Conservation (phyloP, 2,797 vertebrate genomes). For the Squalus acanthias region DNA sequence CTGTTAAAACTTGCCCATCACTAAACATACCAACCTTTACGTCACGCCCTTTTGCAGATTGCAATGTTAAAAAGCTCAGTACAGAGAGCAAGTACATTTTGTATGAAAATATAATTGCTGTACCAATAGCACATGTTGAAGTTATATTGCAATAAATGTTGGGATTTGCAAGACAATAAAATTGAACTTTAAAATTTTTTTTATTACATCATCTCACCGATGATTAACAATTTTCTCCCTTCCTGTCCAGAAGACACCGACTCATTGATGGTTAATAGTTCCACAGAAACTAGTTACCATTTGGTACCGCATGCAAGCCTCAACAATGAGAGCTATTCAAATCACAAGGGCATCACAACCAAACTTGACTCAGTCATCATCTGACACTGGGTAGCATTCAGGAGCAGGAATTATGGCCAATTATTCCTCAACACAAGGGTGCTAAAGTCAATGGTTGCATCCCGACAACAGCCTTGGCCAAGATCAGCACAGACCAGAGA, state of each 20-base stretch:
- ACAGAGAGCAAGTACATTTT: background rate
- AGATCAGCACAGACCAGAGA: too few species aligned
- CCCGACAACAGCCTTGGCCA: too few species aligned
- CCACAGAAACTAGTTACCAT: background rate
- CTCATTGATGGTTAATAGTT: background rate
- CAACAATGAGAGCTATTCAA: too few species aligned
- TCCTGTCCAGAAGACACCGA: background rate
- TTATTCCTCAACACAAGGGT: too few species aligned
- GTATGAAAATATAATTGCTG: background rate
- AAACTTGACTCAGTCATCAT: background rate
- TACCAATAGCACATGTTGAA: background rate
- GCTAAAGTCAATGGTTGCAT: too few species aligned
- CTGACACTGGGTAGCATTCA: background rate
- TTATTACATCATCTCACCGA: background rate
- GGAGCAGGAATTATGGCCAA: too few species aligned
- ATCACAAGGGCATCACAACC: too few species aligned
- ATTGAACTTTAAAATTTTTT: background rate
- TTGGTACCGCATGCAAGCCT: background rate
- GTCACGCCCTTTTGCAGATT: background rate
- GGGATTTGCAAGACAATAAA: background rate
- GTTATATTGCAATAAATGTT: background rate
- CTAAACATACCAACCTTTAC: too few species aligned
- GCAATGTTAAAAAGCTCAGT: background rate
- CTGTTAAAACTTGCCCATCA: slow-evolving; percentile 17
- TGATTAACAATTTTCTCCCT: background rate